Evolutionary conservation across 2,113 vertebrate species (phyloP).

Genomic region (Cololabis saira): DNA sequence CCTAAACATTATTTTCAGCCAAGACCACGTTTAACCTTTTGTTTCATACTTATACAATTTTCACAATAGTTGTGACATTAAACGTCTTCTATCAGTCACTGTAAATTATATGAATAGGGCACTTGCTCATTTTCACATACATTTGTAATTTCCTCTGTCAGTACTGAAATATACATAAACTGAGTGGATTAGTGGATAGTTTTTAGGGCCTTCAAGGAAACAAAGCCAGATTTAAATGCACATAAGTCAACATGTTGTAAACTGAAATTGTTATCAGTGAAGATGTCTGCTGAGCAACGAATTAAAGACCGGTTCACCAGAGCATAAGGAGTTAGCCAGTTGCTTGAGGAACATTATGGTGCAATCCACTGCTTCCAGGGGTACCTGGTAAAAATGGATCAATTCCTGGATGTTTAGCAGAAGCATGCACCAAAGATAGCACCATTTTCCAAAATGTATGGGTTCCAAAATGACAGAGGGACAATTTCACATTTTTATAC

Average conservation of each 20-base stretch:
- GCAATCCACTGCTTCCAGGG: constrained; percentile 67
- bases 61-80: too few species aligned
- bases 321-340: constrained; percentile 36
- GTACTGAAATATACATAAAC: too few species aligned
- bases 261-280: constrained; percentile 54
- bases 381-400: constrained; percentile 15
- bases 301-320: constrained; percentile 61
- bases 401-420: constrained; percentile 26
- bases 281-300: constrained; percentile 75
- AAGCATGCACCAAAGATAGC: neutral
- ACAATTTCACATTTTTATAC: too few species aligned
- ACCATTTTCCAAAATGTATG: neutral
- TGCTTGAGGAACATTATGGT: constrained; percentile 59
- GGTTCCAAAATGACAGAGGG: too few species aligned
- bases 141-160: too few species aligned
- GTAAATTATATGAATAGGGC: too few species aligned
- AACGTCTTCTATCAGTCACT: too few species aligned
- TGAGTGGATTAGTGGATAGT: too few species aligned
- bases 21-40: too few species aligned
- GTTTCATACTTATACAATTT: too few species aligned
- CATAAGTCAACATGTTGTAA: constrained; percentile 66
- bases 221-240: neutral
- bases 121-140: too few species aligned
- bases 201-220: neutral
- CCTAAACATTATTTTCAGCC: too few species aligned